phyloP scores from a whole-genome alignment of 2,888 invertebrate species.

The Clanis bilineata region DNA sequence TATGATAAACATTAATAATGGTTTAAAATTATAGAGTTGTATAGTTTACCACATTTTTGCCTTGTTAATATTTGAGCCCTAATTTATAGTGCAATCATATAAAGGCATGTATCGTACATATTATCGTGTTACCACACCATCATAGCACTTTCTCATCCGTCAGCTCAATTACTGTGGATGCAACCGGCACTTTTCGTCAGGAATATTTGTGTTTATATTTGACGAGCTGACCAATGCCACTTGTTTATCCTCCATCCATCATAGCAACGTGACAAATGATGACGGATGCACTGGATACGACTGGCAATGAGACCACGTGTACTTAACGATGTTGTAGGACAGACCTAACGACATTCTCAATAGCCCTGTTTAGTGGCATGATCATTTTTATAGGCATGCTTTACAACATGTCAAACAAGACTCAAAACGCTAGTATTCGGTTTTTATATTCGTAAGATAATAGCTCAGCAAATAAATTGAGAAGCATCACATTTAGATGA shows the following conservation, averaged over 20 bases:
- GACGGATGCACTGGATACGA: conserved; percentile 52
- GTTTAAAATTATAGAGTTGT: not conserved
- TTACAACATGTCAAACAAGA: not conserved
- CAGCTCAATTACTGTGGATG: conserved; percentile 13
- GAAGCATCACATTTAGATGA: not conserved
- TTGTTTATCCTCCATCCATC: conserved; percentile 61
- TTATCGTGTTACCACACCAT: not conserved
- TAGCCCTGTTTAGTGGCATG: conserved; percentile 46
- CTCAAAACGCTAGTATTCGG: not conserved
- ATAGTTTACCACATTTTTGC: not conserved
- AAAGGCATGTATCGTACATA: not conserved
- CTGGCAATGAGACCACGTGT: conserved; percentile 49
- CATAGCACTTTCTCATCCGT: conserved; percentile 15
- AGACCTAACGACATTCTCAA: conserved; percentile 55
- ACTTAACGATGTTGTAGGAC: conserved; percentile 50
- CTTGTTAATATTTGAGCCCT: not conserved
- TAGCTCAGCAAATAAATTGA: not conserved
- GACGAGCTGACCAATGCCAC: conserved; percentile 58
- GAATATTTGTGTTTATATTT: conserved; percentile 48
- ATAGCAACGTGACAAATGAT: conserved; percentile 52
- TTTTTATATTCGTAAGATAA: not conserved
- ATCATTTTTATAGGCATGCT: conserved; percentile 35
- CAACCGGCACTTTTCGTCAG: conserved; percentile 43
- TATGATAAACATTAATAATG: not conserved
- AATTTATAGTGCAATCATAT: not conserved